Evolutionary conservation across 2,113 vertebrate genomes (phyloP), one percentile per base, ranked within the genome.

Genomic region (Anolis carolinensis): DNA sequence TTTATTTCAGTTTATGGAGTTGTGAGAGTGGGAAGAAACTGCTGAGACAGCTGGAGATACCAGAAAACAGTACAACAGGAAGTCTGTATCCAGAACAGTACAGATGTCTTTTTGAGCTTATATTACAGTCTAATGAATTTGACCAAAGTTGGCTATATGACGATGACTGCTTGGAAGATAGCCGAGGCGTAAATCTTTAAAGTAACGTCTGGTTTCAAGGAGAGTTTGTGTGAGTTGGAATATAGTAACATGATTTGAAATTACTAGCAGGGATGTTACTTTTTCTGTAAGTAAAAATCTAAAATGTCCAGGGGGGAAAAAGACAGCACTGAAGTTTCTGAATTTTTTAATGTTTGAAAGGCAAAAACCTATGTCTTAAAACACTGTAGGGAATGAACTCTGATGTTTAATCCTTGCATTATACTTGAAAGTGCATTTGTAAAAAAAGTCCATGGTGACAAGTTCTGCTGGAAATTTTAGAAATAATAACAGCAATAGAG

Each of bases 1-100:
- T 95, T 13, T 92, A 44, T 95, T 96, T 86, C 91, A 99, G 98
- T 89, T 96, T 96, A 2, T 98, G 98, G 97, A 97, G 95, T 92
- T 94, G 97, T 44, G 94, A 96, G 81, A 95, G 91, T 34, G 92
- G 93, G 27, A 84, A 32, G 16, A 89, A 94, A 71, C 82, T 99
- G 88, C 78, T 98, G 88, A 93, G 75, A 63, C 86, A 96, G 65
- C 87, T 97, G 73, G 91, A 92, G 73, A 94, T 97, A 89, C 81
- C 91, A 0, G 27, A 95, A 70, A 92, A 96, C 81, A 92, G 94
- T 39, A 34, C 91, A 88, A 93, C 96, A 14, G 94, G 94, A 83
- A 73, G 95, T 0, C 90, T 99, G 10, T 94, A 93, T 76, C 98
- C 98, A 81, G 89, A 96, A 63, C 96, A 98, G 80, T 99, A 98